Evolutionary conservation across 2,888 invertebrate species (phyloP).

Genomic region (Phyllotreta cruciferae): DNA sequence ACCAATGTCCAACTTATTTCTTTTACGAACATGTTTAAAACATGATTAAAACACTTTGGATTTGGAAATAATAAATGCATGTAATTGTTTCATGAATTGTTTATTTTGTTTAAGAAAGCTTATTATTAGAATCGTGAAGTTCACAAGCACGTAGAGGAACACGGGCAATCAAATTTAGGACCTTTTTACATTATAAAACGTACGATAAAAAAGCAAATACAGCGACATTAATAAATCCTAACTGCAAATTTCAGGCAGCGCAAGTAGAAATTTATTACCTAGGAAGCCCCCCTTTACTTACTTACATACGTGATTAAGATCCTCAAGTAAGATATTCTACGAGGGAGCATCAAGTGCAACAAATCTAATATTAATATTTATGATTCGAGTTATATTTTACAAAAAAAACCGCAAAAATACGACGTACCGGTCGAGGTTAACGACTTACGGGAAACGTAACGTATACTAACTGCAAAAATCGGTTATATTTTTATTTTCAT

Average conservation of each 20-base stretch:
- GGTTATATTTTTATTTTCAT: too few relatives aligned
- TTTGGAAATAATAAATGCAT: too few relatives aligned
- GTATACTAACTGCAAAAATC: too few relatives aligned
- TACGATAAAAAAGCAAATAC: background rate
- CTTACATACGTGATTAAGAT: slow-evolving; percentile 21
- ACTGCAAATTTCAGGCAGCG: background rate
- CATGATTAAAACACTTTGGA: too few relatives aligned
- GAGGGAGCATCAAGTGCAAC: slow-evolving; percentile 18
- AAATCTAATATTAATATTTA: slow-evolving; percentile 28
- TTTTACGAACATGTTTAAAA: too few relatives aligned
- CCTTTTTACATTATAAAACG: too few relatives aligned
- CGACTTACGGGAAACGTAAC: background rate
- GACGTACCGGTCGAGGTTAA: slow-evolving; percentile 6
- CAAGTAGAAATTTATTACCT: slow-evolving; percentile 21
- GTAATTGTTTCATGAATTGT: too few relatives aligned
- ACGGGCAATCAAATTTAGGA: too few relatives aligned
- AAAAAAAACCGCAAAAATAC: slow-evolving; percentile 5
- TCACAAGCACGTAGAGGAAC: too few relatives aligned
- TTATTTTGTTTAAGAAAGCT: too few relatives aligned
- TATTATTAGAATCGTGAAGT: too few relatives aligned
- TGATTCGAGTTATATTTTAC: slow-evolving; percentile 11
- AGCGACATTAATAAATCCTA: background rate
- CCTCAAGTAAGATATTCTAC: slow-evolving; percentile 13
- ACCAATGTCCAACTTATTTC: slow-evolving; percentile 1
- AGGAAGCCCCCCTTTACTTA: slow-evolving; percentile 2